Base-by-base conservation (phyloP, 2,888 invertebrate genomes). In the Nymphalis urticae region DNA sequence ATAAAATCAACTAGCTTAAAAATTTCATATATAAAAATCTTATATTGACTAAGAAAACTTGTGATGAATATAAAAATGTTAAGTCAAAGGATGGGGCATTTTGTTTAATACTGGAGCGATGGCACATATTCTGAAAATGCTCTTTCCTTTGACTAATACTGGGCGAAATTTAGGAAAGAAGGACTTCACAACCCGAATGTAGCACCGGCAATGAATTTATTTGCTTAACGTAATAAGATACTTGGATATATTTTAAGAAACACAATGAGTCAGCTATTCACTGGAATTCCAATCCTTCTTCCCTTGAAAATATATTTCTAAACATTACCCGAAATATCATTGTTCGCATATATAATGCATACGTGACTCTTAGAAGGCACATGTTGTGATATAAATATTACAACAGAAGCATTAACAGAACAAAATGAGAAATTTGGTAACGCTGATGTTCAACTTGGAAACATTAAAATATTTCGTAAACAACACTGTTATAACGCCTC, bases 41-140 rank as follows among this genome's bases (percentile, higher is more conserved):
- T 92, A 90, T 76, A 87, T 85, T 92, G 90, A 92, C 92, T 92
- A 92, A 88, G 81, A 90, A 84, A 87, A 86, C 85, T 90, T 92
- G 91, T 91, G 91, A 90, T 92, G 90, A 86, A 86, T 85, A 87
- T 85, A 87, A 89, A 85, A 83, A 83, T 83, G 83, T 82, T 77
- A 82, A 91, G 90, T 88, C 90, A 88, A 90, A 90, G 89, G 85
- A 86, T 66, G 76, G 78, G 80, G 86, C 89, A 88, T 88, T 85
- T 81, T 81, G 77, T 84, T 82, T 89, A 92, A 92, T 91, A 91
- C 90, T 92, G 92, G 89, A 87, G 83, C 81, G 88, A 92, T 92
- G 92, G 92, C 92, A 92, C 92, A 83, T 85, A 84, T 89, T 86
- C 84, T 84, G 80, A 86, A 82, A 88, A 92, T 90, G 88, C 87